Evolutionary conservation across 1,140 invertebrate species (phyloP), one percentile per base, ranked within the genome.

Genomic region (Polyergus mexicanus): DNA sequence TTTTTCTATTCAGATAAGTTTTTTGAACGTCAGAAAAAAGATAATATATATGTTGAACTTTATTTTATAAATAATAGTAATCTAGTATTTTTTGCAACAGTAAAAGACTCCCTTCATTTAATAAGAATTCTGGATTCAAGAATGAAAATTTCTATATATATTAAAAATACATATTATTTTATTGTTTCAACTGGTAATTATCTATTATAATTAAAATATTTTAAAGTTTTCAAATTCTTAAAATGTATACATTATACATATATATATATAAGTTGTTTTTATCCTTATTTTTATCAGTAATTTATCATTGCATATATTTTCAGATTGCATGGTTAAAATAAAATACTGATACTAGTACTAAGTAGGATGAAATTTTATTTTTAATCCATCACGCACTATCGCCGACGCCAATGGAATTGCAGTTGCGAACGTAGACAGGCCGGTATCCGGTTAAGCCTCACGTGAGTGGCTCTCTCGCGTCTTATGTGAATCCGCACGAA

Each of bases 401-500:
- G 13, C 19, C 87, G 90, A 83, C 89, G 92, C 92, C 89, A 90
- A 89, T 91, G 92, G 87, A 81, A 89, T 76, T 44, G 72, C 89
- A 85, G 88, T 80, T 92, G 91, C 89, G 90, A 90, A 91, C 84
- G 88, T 88, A 92, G 89, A 86, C 88, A 83, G 80, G 69, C 85
- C 83, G 85, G 89, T 92, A 93, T 93, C 92, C 92, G 92, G 92
- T 93, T 92, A 72, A 88, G 87, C 92, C 88, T 90, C 89, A 89
- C 90, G 89, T 90, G 88, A 92, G 89, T 86, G 88, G 87, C 87
- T 92, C 91, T 83, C 58, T 92, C 89, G 87, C 85, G 84, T 91
- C 86, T 89, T 91, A 90, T 92, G 84, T 91, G 91, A 92, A 93
- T 93, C 89, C 87, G 84, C 90, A 92, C 88, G 88, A 89, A 93